Base-by-base conservation (phyloP, 64 coral and sea anemone genomes). In the Pachyseris speciosa region DNA sequence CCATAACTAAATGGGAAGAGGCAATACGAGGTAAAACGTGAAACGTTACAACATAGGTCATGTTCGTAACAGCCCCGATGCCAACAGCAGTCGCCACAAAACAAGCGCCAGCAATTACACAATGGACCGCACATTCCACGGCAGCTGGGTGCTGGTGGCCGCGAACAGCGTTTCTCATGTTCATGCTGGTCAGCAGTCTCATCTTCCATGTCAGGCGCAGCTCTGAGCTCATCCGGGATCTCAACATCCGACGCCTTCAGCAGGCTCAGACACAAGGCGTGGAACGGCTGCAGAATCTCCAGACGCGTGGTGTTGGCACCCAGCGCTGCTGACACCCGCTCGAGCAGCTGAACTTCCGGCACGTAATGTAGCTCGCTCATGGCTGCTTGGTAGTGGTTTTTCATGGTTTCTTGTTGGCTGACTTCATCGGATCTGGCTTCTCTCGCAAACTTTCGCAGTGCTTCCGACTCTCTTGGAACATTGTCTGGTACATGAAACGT, bases 21-120 rank as follows among this genome's bases (percentile, higher is more conserved):
- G 30, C 85, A 72, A 22, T 39, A 87, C 3, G 34, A 25, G 17
- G 38, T 38, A 24, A 27, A 73, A 37, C 26, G 85, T 36, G 19
- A 9, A 2, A 40, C 15, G 4, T 61, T 47, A 11, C 85, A 87
- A 72, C 85, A 87, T 12, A 87, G 4, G 36, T 87, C 85, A 50
- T 87, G 85, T 31, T 87, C 68, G 42, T 87, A 87, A 57, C 85
- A 87, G 13, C 85, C 85, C 25, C 48, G 67, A 55, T 87, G 67
- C 85, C 85, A 74, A 49, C 85, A 87, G 48, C 85, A 87, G 34
- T 87, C 85, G n/a, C 64, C 64, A 59, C 85, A 87, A 87, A 74
- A 17, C 85, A 47, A 87, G 10, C 7, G 27, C 85, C 85, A 87
- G 27, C 67, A 87, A 7, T 0, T 33, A 37, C 85, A 87, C 7